Base-by-base conservation (phyloP, 2,113 vertebrate species). In the Psettodes erumei region DNA sequence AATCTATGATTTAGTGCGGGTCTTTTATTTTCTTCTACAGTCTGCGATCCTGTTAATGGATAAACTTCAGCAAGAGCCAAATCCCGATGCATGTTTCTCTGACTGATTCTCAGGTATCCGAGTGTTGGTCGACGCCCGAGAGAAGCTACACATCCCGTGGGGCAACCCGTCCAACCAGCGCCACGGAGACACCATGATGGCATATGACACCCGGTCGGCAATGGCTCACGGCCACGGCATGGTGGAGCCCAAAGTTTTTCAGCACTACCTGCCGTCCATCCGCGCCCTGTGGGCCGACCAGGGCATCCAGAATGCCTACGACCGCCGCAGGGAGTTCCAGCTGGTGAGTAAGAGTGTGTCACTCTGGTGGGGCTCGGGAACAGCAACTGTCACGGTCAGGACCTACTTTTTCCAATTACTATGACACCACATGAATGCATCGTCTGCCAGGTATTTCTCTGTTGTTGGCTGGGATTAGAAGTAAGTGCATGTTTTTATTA, bases 131-230 rank as follows among this genome's bases (percentile, higher is more conserved):
- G 98, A 99, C 9, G 98, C 98, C 40, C 91, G 97, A 48, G 97
- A 97, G 89, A 99, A 99, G 71, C 95, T 99, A 55, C 96, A 96
- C 86, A 99, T 99, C 87, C 96, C 96, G 0, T 99, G 98, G 98
- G 97, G 96, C 56, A 87, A 97, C 43, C 78, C 88, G 4, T 85
- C 94, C 40, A 99, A 99, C 90, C 96, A 98, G 89, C 86, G 69
- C 8, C 91, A 95, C 0, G 98, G 97, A 1, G 95, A 97, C 48
- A 94, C 86, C 51, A 88, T 99, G 96, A 98, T 99, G 97, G 94
- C 95, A 0, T 97, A 98, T n/a, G 96, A 99, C 83, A 99, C 97
- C 0, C 95, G 97, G 0, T 93, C 96, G 0, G 90, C 93, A 15
- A 90, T 93, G 67, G 91, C 93, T 33, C 82, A 79, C 0, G 93